Base-by-base conservation (phyloP, 1,140 invertebrate genomes). In the Drosophila leontia region DNA sequence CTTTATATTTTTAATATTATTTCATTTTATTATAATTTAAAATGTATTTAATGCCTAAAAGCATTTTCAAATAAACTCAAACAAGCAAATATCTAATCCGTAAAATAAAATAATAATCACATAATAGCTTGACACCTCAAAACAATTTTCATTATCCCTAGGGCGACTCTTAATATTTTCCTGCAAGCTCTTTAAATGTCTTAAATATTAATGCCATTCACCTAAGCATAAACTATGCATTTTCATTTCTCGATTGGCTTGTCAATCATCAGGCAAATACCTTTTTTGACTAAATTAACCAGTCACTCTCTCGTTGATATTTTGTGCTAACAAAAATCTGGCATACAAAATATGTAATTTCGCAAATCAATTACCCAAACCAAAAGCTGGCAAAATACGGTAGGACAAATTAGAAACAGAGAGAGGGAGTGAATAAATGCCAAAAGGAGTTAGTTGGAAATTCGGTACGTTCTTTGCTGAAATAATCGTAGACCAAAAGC, bases 301-400 rank as follows among this genome's bases (percentile, higher is more conserved):
- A 69, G 63, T 55, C 63, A 70, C n/a, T 70, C 42, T 50, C 15
- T 29, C 13, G 17, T 17, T 19, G 26, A 23, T 45, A n/a, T 19
- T 56, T 57, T 39, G 41, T 17, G 37, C 50, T 41, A 71, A 71
- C 69, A 71, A 72, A 72, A 51, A 48, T 50, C 35, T 37, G 51
- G 37, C 53, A 71, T 37, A 50, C 42, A 59, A 71, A 72, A 59
- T 72, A 15, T 51, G 37, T 64, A 76, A 65, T 75, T 65, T 75
- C 17, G 60, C n/a, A 75, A 76, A 76, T 76, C 72, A 75, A 76
- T 75, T 76, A 75, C 72, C 59, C 72, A 64, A 76, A 75, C 72
- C 71, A 39, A 39, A 50, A 63, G 13, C 12, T 17, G 26, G 6
- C 26, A 29, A 29, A 29, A 29, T 29, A 29, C 8, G 17, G 11